phyloP scores from a whole-genome alignment of 2,797 vertebrate species.

The Sebastes nivosus region DNA sequence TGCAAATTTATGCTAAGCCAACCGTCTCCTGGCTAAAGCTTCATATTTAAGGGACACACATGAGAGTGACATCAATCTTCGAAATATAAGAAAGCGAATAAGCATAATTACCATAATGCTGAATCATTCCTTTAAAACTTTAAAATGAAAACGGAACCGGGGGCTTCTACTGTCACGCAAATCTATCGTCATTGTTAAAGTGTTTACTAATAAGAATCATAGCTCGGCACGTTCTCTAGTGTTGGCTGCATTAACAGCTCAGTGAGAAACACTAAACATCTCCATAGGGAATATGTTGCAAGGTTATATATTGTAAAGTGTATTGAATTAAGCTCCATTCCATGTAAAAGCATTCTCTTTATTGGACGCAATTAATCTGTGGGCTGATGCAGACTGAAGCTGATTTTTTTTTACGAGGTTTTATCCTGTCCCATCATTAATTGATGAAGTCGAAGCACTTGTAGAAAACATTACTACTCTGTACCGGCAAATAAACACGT shows the following conservation, averaged over 20 bases:
- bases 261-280: background rate
- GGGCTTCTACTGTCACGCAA: background rate
- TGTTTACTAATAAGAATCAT: background rate
- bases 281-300: slow-evolving; percentile 1
- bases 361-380: slow-evolving; percentile 34
- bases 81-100: too few species aligned
- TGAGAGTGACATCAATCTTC: background rate
- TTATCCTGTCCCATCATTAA: slow-evolving; percentile 20
- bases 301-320: slow-evolving; percentile 1
- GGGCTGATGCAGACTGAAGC: slow-evolving; percentile 10
- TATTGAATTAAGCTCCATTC: slow-evolving; percentile 39
- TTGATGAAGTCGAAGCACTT: slow-evolving; percentile 7
- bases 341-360: slow-evolving; percentile 22
- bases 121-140: too few species aligned
- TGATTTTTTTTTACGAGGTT: slow-evolving; percentile 11
- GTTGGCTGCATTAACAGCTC: slow-evolving; percentile 10
- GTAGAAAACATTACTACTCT: background rate
- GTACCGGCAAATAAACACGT: slow-evolving; percentile 29
- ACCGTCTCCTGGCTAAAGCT: background rate
- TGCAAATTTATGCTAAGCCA: background rate
- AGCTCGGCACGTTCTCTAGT: background rate
- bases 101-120: too few species aligned
- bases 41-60: background rate
- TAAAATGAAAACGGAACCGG: background rate
- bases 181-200: background rate